Base-by-base conservation (phyloP, 2,797 vertebrate genomes). In the Malacoctenus gilli region DNA sequence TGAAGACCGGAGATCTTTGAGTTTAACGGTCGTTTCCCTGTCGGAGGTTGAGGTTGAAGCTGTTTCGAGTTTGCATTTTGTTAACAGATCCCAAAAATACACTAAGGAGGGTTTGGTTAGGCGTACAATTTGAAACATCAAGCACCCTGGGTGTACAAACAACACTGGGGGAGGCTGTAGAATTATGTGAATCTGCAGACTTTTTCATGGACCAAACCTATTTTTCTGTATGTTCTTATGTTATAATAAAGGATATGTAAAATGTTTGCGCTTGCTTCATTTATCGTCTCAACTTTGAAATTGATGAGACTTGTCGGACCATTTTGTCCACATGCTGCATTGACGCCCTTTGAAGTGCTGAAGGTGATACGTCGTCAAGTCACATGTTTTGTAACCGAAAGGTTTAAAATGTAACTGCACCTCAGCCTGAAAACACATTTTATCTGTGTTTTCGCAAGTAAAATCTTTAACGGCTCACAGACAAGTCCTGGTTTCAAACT, bases 161-260 rank as follows among this genome's bases (percentile, higher is more conserved):
- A 50, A 69, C 68, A 59, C 44, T 70, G 63, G 53, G 56, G 61
- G 41, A 51, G 4, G n/a, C 46, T 77, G 57, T 77, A 69, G 73
- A 77, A 61, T 55, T 81, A 75, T 82, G 83, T 87, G 60, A 85
- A 85, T 79, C 79, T 85, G 74, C 61, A 84, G 80, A 80, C 54
- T 82, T 85, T 89, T 91, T 89, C 86, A 87, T 91, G 90, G 91
- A 92, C 91, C 91, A 92, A 92, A 91, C 83, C 76, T 91, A 89
- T 92, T 91, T 90, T 91, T 90, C 93, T 95, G 92, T 93, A 89
- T 90, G 91, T 89, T 92, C 93, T 90, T 83, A 89, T 87, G 89
- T 96, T 96, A 95, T 95, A 99, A 97, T 99, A 99, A 98, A 98
- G 94, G 79, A 79, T 72, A 87, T 80, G 82, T 90, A 85, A 84